These are phyloP conservation scores for Chrysocyon brachyurus DNA, from an alignment of 2,797 vertebrate genomes.

Conservation along the genomic window DNA sequence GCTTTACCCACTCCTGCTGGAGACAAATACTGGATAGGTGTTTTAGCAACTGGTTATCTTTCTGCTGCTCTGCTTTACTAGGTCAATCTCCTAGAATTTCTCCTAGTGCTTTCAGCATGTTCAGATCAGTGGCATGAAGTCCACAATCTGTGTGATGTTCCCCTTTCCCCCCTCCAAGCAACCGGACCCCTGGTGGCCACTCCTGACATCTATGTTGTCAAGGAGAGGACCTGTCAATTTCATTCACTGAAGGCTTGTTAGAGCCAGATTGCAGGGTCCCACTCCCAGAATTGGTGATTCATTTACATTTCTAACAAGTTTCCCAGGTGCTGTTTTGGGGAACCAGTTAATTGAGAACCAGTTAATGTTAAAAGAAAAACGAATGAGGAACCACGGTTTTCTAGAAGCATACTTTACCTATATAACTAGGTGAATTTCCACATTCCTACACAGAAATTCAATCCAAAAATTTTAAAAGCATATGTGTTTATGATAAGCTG, in stretches of 20 bases:
- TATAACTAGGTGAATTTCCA: not conserved
- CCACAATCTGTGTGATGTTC: not conserved
- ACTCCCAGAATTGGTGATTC: not conserved
- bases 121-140: not conserved
- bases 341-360: not conserved
- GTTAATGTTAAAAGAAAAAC: not conserved
- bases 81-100: not conserved
- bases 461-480: not conserved
- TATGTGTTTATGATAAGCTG: not conserved
- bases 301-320: not conserved
- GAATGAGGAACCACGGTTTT: not conserved
- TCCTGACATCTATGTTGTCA: not conserved
- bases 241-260: not conserved
- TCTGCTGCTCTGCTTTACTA: not conserved
- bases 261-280: not conserved
- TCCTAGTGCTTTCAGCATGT: not conserved
- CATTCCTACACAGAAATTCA: conserved; percentile 7
- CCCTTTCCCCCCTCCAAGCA: not conserved
- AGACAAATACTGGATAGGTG: not conserved
- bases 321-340: not conserved
- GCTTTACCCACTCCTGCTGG: not conserved
- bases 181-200: too few species aligned
- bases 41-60: not conserved
- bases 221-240: not conserved
- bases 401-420: not conserved